A percentile compares a stretch with the other conserved stretches of the same genome.
Evolutionary conservation across 2,113 vertebrate genomes (phyloP).

Genomic region (Odontophorus gujanensis): DNA sequence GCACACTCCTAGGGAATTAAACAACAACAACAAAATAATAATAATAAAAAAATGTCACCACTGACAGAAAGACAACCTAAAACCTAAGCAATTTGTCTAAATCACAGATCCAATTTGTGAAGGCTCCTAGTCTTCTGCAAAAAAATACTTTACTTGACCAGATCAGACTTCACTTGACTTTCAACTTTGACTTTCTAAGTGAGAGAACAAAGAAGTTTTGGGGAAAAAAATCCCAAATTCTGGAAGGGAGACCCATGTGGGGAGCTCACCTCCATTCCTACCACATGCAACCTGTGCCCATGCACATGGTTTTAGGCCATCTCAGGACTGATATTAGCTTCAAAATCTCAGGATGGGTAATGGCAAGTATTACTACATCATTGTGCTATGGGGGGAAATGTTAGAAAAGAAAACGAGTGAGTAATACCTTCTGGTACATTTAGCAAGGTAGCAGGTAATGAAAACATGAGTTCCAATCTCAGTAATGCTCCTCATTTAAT

Average conservation of each 20-base stretch:
- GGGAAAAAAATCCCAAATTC: not conserved
- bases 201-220: not conserved
- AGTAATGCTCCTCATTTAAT: not conserved
- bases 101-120: constrained; percentile 34
- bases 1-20: not conserved
- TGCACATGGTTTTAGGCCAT: not conserved
- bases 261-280: not conserved
- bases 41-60: not conserved
- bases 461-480: not conserved
- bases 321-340: not conserved
- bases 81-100: not conserved
- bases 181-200: constrained; percentile 45
- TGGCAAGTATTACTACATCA: not conserved
- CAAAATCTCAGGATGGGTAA: not conserved
- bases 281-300: not conserved
- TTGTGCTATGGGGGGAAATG: not conserved
- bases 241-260: not conserved
- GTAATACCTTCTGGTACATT: not conserved
- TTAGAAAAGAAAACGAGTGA: not conserved
- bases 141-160: constrained; percentile 44
- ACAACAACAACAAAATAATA: not conserved
- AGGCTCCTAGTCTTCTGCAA: constrained; percentile 15
- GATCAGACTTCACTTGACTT: constrained; percentile 58
- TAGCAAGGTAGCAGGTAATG: not conserved
- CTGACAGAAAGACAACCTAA: not conserved